Evolutionary conservation across 2,888 invertebrate genomes (phyloP), one percentile per base, ranked within the genome.

Genomic region (Palloptera scutellata): DNA sequence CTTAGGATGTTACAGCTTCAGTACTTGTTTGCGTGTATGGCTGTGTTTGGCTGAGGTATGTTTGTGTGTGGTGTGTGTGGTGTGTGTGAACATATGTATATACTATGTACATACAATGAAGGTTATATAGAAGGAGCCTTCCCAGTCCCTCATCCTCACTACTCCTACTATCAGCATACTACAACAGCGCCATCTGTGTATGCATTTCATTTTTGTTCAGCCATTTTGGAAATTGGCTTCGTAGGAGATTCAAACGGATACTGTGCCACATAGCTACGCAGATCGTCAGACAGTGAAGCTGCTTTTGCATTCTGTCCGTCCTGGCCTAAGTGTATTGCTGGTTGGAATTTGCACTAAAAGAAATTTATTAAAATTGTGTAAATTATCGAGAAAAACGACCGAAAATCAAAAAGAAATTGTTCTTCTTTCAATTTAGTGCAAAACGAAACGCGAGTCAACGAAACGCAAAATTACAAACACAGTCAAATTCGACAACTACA

Each of bases 251-350:
- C 72, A 74, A 70, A 72, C 78, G 76, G 77, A 77, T 78, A 76
- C 76, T 80, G 74, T 71, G 73, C 75, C 77, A 82, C 85, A 85
- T 81, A 84, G 85, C 83, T 81, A 77, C 81, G 81, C 80, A 84
- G 84, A 84, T 81, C 83, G 84, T 84, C 84, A 83, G 81, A 83
- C 83, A 84, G 85, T 84, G 78, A 79, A 83, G 84, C 82, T 81
- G 84, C 79, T 80, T 67, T 72, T 74, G 70, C 73, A 71, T 70
- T 74, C 74, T 77, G 78, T 79, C 79, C 78, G 78, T 79, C 78
- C 79, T 73, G 72, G 71, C 53, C 67, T 54, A 69, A 64, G 72
- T 66, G 68, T 54, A 69, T 17, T 30, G 30, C 30, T 45, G 40
- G 53, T 30, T 55, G 55, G 45, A 53, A 41, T 20, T 62, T 62